Evolutionary conservation across 1,140 invertebrate genomes (phyloP).

Genomic region (Adelges cooleyi): DNA sequence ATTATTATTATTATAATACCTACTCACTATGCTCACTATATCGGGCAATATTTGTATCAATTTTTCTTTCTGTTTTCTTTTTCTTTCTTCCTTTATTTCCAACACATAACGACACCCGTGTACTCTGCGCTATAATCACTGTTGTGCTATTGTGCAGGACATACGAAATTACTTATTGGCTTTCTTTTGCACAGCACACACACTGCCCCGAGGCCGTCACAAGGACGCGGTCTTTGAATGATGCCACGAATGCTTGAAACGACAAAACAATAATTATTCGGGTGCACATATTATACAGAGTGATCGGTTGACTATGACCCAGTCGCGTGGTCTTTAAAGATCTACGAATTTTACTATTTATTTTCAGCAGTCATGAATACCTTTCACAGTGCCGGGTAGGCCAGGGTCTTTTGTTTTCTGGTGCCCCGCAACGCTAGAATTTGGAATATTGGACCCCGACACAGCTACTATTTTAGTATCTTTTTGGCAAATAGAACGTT

Average conservation of each 20-base stretch:
- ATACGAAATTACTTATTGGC: slow-evolving; percentile 14
- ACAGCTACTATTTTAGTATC: too few relatives aligned
- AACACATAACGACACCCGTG: not conserved
- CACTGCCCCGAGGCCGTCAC: slow-evolving; percentile 6
- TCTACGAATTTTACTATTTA: too few relatives aligned
- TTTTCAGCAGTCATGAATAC: too few relatives aligned
- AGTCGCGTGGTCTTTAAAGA: too few relatives aligned
- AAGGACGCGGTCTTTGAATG: slow-evolving; percentile 1
- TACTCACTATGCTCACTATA: not conserved
- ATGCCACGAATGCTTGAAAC: not conserved
- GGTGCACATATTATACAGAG: too few relatives aligned
- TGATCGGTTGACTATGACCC: too few relatives aligned
- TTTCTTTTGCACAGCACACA: not conserved
- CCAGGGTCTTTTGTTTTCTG: too few relatives aligned
- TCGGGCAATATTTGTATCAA: slow-evolving; percentile 6
- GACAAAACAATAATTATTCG: not conserved
- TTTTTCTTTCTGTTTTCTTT: slow-evolving; percentile 20
- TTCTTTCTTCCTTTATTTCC: not conserved
- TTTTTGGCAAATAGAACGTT: too few relatives aligned
- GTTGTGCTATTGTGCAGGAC: slow-evolving; percentile 5
- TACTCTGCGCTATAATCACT: too few relatives aligned
- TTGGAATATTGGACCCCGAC: too few relatives aligned
- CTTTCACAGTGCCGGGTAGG: too few relatives aligned
- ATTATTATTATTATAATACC: not conserved
- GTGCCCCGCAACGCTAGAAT: too few relatives aligned